Evolutionary conservation across 2,113 vertebrate genomes (phyloP).

Genomic region (Gila orcuttii): DNA sequence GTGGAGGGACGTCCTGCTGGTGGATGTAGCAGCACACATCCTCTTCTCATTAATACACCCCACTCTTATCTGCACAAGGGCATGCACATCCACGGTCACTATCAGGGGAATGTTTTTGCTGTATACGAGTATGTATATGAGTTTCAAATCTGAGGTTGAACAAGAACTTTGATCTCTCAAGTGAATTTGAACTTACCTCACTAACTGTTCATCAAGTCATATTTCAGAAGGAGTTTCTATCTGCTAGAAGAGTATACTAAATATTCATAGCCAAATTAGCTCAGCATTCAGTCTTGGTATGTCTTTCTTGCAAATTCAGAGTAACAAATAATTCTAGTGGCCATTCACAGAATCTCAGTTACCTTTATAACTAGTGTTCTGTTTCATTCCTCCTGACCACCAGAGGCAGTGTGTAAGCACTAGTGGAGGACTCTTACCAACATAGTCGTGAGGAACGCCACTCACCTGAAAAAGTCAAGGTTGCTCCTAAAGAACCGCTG

Average conservation of each 20-base stretch:
- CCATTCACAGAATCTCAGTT: too few relatives aligned
- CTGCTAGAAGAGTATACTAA: too few relatives aligned
- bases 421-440: too few relatives aligned
- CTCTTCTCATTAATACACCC: conserved; percentile 46
- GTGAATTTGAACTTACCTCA: not conserved
- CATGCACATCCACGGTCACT: conserved; percentile 21
- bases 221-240: not conserved
- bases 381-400: too few relatives aligned
- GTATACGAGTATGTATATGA: not conserved
- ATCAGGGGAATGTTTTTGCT: conserved; percentile 33
- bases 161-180: not conserved
- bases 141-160: not conserved
- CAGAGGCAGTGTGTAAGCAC: too few relatives aligned
- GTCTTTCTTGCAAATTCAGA: too few relatives aligned
- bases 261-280: too few relatives aligned
- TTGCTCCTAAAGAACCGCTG: not conserved
- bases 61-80: conserved; percentile 39
- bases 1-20: conserved; percentile 54
- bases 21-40: conserved; percentile 50
- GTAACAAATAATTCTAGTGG: too few relatives aligned
- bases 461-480: too few relatives aligned
- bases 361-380: too few relatives aligned
- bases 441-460: too few relatives aligned
- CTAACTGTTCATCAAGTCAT: not conserved
- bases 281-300: too few relatives aligned